phyloP scores from a whole-genome alignment of 2,113 vertebrate species.

The Neofelis nebulosa region DNA sequence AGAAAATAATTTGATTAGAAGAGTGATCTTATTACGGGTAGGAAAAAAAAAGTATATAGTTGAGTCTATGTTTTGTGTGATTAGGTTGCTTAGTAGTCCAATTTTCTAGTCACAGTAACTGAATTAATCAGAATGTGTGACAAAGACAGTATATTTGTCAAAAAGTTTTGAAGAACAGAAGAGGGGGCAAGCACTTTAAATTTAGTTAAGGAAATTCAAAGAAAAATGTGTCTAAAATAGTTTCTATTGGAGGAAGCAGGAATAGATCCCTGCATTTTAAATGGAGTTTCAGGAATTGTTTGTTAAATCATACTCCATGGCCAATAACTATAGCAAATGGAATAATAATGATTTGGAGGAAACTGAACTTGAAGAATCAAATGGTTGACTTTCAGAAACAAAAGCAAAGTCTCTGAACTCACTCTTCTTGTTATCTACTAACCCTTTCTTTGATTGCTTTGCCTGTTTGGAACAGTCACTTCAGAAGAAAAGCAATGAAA shows the following conservation, averaged over 20 bases:
- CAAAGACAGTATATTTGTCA: neutral
- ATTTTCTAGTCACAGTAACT: neutral
- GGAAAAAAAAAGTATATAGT: neutral
- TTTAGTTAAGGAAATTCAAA: neutral
- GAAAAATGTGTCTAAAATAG: neutral
- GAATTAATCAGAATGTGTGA: neutral
- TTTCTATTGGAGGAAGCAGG: neutral
- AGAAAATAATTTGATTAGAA: slow-evolving; percentile 25
- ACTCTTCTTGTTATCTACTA: neutral
- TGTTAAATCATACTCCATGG: neutral
- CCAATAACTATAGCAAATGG: neutral
- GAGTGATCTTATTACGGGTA: neutral
- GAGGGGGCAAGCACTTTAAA: neutral
- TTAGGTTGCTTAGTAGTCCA: neutral
- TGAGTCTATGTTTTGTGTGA: neutral
- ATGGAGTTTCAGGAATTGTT: neutral
- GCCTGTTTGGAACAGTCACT: neutral
- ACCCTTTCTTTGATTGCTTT: neutral
- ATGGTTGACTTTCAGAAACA: neutral
- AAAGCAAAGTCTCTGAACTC: neutral
- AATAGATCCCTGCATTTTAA: neutral
- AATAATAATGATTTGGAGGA: neutral
- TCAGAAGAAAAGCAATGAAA: neutral
- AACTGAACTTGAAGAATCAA: neutral
- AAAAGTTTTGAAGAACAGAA: neutral